Evolutionary conservation across 2,113 vertebrate genomes (phyloP).

Genomic region (Oryctolagus cuniculus): DNA sequence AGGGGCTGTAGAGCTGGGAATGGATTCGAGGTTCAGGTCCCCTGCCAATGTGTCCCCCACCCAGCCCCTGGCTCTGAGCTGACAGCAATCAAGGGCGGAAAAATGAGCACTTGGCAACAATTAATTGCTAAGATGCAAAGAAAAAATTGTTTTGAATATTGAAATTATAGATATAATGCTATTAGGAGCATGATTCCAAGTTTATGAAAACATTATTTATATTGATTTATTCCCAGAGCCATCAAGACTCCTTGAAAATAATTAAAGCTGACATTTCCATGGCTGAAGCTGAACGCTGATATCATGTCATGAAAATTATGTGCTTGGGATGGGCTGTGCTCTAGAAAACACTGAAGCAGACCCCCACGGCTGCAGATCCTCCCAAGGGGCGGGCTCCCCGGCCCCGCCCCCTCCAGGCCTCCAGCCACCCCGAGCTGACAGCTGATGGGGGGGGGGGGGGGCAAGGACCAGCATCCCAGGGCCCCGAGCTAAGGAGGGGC

Average conservation of each 20-base stretch:
- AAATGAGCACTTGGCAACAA: neutral
- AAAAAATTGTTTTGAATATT: conserved; percentile 74
- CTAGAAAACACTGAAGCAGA: neutral
- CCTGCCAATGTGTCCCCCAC: neutral
- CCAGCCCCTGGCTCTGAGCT: conserved; percentile 8
- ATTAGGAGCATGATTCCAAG: conserved; percentile 75
- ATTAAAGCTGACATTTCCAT: conserved; percentile 83
- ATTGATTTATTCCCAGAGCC: conserved; percentile 85
- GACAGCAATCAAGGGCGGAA: neutral
- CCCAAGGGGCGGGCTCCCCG: rapidly evolving
- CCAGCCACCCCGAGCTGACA: neutral
- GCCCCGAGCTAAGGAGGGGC: neutral
- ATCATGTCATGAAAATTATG: conserved; percentile 70
- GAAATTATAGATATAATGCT: conserved; percentile 68
- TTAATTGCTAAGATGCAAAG: conserved; percentile 66
- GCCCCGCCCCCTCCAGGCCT: neutral
- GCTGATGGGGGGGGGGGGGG: too few species aligned
- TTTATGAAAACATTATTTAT: conserved; percentile 82
- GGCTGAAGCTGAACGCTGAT: conserved; percentile 77
- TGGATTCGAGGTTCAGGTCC: neutral
- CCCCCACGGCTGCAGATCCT: neutral
- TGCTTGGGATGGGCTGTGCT: conserved; percentile 58
- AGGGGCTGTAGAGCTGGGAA: neutral
- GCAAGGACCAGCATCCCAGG: neutral
- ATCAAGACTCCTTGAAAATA: conserved; percentile 84